These are phyloP conservation scores for Phalacrocorax aristotelis DNA, from an alignment of 2,113 vertebrate species.

Conservation along the genomic window DNA sequence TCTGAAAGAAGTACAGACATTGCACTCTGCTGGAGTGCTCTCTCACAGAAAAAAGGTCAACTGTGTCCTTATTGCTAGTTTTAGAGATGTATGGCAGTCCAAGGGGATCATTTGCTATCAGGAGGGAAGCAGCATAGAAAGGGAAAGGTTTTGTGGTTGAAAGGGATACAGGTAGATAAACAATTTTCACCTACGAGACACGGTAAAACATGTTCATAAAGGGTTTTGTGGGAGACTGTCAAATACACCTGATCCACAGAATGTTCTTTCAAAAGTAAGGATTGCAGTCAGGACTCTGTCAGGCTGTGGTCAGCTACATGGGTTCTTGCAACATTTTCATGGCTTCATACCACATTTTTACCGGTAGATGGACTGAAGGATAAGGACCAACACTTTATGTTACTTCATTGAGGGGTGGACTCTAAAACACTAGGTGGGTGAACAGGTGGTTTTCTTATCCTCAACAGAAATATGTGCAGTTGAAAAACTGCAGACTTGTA, in stretches of 20 bases:
- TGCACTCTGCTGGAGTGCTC: not conserved
- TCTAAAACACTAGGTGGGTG: not conserved
- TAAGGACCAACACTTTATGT: not conserved
- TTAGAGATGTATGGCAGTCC: not conserved
- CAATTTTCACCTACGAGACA: not conserved
- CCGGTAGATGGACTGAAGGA: not conserved
- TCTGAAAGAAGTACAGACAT: not conserved
- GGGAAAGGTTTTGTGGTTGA: not conserved
- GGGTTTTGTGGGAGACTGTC: rapidly evolving
- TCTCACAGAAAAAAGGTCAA: not conserved
- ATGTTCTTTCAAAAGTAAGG: not conserved
- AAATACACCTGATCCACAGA: not conserved
- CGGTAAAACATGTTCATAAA: not conserved
- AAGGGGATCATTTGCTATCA: not conserved
- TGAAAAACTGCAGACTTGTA: not conserved
- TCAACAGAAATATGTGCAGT: rapidly evolving
- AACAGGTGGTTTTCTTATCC: not conserved
- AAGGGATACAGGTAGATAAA: not conserved
- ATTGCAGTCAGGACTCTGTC: not conserved
- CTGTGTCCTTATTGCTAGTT: not conserved
- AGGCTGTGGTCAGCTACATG: not conserved
- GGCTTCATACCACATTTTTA: not conserved
- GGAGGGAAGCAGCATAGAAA: not conserved
- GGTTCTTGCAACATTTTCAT: not conserved
- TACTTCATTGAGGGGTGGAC: not conserved